phyloP scores from a whole-genome alignment of 2,888 invertebrate species.

The Polydrusus tereticollis region DNA sequence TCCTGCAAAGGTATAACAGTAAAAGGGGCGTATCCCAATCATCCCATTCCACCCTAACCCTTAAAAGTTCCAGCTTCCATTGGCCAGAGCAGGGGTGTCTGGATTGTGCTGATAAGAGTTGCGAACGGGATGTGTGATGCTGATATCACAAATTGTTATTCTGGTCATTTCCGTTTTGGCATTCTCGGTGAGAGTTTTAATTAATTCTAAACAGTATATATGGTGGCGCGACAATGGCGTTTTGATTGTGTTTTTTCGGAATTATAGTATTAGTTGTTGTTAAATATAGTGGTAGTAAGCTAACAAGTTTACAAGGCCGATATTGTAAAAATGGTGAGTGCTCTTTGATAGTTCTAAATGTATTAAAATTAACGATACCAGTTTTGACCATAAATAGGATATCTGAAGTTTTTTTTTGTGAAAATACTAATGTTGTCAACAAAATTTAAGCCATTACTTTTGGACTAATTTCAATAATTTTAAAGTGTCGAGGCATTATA shows the following conservation, averaged over 20 bases:
- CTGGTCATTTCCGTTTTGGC: constrained; percentile 53
- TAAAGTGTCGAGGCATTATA: too few relatives aligned
- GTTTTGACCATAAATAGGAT: too few relatives aligned
- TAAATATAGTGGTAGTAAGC: neutral
- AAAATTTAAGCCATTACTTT: too few relatives aligned
- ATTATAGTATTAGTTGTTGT: neutral
- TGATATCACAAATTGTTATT: constrained; percentile 57
- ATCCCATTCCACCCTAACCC: constrained; percentile 43
- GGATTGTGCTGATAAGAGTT: constrained; percentile 55
- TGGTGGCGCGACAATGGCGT: neutral
- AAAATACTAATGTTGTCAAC: too few relatives aligned
- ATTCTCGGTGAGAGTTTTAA: constrained; percentile 23
- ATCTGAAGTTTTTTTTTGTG: too few relatives aligned
- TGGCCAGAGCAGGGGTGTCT: constrained; percentile 57
- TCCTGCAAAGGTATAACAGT: constrained; percentile 37
- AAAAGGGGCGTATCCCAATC: constrained; percentile 43
- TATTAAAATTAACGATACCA: too few relatives aligned
- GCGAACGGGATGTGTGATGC: constrained; percentile 57
- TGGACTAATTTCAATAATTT: too few relatives aligned
- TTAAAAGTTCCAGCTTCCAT: constrained; percentile 38
- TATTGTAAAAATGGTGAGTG: neutral
- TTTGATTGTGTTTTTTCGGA: neutral
- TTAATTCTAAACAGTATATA: neutral
- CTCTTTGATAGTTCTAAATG: too few relatives aligned
- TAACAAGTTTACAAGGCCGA: too few relatives aligned